Evolutionary conservation across 1,140 invertebrate genomes (phyloP), one percentile per base, ranked within the genome.

Genomic region (Diploscapter pachys): DNA sequence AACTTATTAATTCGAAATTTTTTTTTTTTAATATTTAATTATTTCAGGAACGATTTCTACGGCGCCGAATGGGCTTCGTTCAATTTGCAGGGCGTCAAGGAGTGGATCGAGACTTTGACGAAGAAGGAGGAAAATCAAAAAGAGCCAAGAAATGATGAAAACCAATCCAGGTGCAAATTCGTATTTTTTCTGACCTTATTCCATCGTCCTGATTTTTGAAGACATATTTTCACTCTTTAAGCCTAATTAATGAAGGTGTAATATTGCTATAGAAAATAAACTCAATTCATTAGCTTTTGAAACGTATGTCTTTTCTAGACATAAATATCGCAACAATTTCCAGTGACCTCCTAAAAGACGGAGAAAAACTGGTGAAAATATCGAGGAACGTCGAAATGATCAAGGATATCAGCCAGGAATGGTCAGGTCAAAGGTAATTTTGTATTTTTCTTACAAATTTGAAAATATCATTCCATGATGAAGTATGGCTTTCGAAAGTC

Each of bases 41-140:
- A 79, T 80, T 81, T 5, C 81, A 91, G 90, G 78, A 93, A 94
- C 86, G 91, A 93, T 81, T 95, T 92, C 87, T 96, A 97, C 88
- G 93, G 94, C 71, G 92, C 92, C 50, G 88, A 91, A 49, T 96
- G 93, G 93, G 92, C 93, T 8, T 93, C 93, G 3, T 94, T 96
- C 80, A 94, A 92, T 85, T 91, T 95, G 83, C 91, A 94, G 79
- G 90, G 90, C 3, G 87, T 94, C n/a, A 89, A 91, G 83, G 90
- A 91, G 80, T 91, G 92, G 88, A 89, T 90, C 31, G 31, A 31
- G 31, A 31, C 31, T 31, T 31, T 31, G 31, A 31, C 31, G 31
- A 31, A 31, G 31, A 31, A 31, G 31, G 31, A 31, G 31, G 31
- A 31, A 31, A 31, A 31, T 31, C 31, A 31, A 31, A 31, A 31